Evolutionary conservation across 30 jellyfish, hydroid and myxozoan genomes (phyloP).

Genomic region (Rhopilema esculentum): DNA sequence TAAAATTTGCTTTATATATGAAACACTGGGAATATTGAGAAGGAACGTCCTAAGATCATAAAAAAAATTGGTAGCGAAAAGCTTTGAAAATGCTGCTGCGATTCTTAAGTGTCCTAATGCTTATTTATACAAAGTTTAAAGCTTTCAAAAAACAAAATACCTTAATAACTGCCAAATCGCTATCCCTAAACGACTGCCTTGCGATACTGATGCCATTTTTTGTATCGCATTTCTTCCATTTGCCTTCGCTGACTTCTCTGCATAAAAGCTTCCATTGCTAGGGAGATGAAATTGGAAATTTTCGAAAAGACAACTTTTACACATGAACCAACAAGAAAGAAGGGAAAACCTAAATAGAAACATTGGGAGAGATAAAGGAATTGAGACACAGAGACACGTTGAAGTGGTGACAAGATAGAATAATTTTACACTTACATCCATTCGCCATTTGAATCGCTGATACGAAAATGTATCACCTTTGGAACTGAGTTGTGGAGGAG

Average conservation of each 20-base stretch:
- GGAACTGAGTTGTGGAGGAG: constrained; percentile 60
- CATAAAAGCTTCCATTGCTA: constrained; percentile 82
- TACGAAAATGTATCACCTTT: constrained; percentile 60
- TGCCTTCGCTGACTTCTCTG: constrained; percentile 28
- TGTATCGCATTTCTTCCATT: constrained; percentile 66
- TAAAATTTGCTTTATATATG: too few species aligned
- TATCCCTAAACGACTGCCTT: constrained; percentile 61
- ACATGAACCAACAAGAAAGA: too few species aligned
- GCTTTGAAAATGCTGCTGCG: too few species aligned
- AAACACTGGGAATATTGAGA: too few species aligned
- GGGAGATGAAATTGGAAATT: neutral
- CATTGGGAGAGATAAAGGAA: too few species aligned
- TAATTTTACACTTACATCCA: constrained; percentile 28
- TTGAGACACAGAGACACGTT: too few species aligned
- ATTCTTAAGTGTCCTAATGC: too few species aligned
- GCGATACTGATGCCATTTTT: constrained; percentile 56
- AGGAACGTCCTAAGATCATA: too few species aligned
- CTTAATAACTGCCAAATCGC: constrained; percentile 69
- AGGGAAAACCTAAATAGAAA: too few species aligned
- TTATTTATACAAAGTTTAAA: too few species aligned
- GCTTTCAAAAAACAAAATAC: neutral
- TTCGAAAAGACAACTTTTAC: too few species aligned
- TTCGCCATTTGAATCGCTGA: constrained; percentile 59
- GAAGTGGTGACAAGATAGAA: neutral
- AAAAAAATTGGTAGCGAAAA: too few species aligned